phyloP scores from a whole-genome alignment of 1,140 invertebrate species.

The Mesaphorura yosii region DNA sequence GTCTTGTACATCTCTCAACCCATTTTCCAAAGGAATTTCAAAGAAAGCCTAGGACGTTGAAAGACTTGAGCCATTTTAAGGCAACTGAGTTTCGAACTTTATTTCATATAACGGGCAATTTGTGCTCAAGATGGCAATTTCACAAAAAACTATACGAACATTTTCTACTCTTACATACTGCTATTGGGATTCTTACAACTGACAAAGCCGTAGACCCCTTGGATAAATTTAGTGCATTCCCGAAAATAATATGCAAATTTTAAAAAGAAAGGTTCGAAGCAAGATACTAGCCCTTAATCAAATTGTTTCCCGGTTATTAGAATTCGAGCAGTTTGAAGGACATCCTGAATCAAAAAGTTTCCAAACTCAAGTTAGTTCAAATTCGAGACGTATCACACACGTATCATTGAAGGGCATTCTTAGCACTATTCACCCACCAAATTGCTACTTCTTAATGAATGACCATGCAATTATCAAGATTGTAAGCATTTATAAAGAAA shows the following conservation, averaged over 20 bases:
- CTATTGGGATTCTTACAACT: conserved; percentile 35
- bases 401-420: no score
- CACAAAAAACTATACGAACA: conserved; percentile 35
- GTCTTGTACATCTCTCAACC: conserved; percentile 1
- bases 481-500: no score
- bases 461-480: no score
- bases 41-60: conserved; percentile 33
- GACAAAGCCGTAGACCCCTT: conserved; percentile 31
- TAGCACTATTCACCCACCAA: no score
- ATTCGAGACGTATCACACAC: no score
- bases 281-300: conserved; percentile 30
- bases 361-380: no score
- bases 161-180: conserved; percentile 36
- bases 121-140: conserved; percentile 34
- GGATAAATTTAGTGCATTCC: conserved; percentile 34
- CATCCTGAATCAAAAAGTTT: no score
- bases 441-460: no score
- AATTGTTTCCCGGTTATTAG: conserved; percentile 31
- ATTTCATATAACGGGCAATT: conserved; percentile 38
- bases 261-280: conserved; percentile 33
- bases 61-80: conserved; percentile 37
- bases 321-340: conserved; percentile 27
- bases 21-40: conserved; percentile 33
- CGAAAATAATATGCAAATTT: conserved; percentile 34
- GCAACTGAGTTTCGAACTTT: conserved; percentile 41